These are phyloP conservation scores for Mizuhopecten yessoensis DNA, from an alignment of 1,140 invertebrate genomes.

Conservation along the genomic window DNA sequence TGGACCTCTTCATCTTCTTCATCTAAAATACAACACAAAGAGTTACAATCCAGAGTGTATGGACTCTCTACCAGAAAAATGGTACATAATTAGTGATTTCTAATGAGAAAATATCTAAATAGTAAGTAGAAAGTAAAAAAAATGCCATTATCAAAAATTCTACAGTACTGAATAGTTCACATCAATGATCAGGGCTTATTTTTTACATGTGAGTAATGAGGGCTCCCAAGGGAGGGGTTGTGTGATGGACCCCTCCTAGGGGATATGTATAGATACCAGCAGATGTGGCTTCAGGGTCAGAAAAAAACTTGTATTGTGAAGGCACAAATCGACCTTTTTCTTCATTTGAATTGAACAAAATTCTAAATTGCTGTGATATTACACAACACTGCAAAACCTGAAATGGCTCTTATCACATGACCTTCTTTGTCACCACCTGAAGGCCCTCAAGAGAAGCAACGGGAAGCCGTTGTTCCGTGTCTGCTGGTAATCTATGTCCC, in stretches of 20 bases:
- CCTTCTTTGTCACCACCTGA: neutral
- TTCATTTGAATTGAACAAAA: conserved; percentile 9
- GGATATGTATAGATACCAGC: conserved; percentile 15
- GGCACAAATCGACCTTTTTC: conserved; percentile 5
- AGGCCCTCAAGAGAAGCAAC: neutral
- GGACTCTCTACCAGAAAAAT: too few species aligned
- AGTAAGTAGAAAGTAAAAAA: neutral
- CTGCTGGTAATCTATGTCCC: neutral
- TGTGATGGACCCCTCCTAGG: neutral
- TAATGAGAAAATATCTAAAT: neutral
- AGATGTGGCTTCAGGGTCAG: neutral
- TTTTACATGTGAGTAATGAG: too few species aligned
- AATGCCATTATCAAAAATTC: neutral
- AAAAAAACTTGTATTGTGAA: neutral
- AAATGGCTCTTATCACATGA: conserved; percentile 19
- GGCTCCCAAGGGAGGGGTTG: neutral
- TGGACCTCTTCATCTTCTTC: too few species aligned
- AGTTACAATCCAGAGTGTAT: too few species aligned
- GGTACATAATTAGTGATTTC: neutral
- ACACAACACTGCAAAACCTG: neutral
- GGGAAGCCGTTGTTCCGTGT: neutral
- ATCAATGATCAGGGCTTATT: neutral
- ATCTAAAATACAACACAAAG: too few species aligned
- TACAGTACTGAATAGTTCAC: too few species aligned
- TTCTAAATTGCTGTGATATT: conserved; percentile 29